Base-by-base conservation (phyloP, 2,113 vertebrate species). In the Hyla sarda region DNA sequence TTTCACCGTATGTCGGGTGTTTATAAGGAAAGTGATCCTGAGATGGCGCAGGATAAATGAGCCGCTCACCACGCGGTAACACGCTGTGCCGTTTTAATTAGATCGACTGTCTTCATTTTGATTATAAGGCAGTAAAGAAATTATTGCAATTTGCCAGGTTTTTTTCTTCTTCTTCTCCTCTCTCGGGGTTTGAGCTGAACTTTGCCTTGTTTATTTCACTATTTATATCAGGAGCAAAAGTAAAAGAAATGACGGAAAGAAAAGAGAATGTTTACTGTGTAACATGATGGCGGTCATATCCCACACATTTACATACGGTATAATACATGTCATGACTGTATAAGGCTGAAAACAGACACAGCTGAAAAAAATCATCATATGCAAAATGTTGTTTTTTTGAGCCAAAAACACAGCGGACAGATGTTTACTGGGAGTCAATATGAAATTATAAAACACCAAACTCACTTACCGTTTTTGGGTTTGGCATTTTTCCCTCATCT, bases 31-130 rank as follows among this genome's bases (percentile, higher is more conserved):
- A 32, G 45, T 52, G 25, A 71, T 71, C 65, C 47, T 23, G 50
- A 60, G 69, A 45, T n/a, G 41, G 67, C 3, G 34, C 48, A 28
- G 82, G 28, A 74, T 74, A 41, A 74, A 58, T 74, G 13, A 83
- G 52, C 32, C 1, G 67, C 41, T 58, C 69, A 52, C 65, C 2
- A 41, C 52, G 54, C 58, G 82, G 23, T 60, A 10, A 4, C 69
- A 58, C 14, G 32, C 50, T 56, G 82, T 3, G 67, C 32, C 8
- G 13, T 30, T 83, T 83, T 83, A 83, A 83, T 83, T 73, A 83
- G 69, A 74, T 74, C 71, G 30, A 52, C 69, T 83, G 65, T 83
- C 82, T 83, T 74, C 69, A 21, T 74, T 72, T 58, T 74, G 69
- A 74, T 74, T 83, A 58, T 74, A 60, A 83, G 69, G 30, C 65